phyloP scores from a whole-genome alignment of 2,888 invertebrate genomes.

The Phoenoteleia sp. region DNA sequence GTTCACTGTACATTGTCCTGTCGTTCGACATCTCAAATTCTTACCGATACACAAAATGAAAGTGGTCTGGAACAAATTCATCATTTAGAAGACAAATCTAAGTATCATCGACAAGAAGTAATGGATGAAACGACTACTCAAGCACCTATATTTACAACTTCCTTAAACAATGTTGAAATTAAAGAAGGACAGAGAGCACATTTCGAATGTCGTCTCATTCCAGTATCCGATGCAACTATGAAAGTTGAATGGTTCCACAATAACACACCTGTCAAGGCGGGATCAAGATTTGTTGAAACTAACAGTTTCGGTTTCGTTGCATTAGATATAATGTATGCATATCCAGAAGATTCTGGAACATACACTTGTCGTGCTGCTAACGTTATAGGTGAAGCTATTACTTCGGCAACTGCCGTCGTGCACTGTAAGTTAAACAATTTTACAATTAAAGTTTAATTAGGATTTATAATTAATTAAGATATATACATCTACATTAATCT shows the following conservation, averaged over 20 bases:
- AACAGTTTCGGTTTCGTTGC: constrained; percentile 99
- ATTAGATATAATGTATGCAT: constrained; percentile 97
- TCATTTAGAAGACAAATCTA: constrained; percentile 94
- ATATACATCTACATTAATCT: too few species aligned
- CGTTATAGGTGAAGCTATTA: constrained; percentile 98
- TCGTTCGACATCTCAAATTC: constrained; percentile 92
- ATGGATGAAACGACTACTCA: constrained; percentile 95
- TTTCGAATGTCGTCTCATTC: constrained; percentile 97
- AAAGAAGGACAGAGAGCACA: constrained; percentile 98
- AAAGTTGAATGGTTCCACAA: constrained; percentile 99
- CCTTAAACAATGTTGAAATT: constrained; percentile 96
- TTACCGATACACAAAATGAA: constrained; percentile 95
- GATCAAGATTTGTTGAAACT: constrained; percentile 98
- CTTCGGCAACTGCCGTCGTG: constrained; percentile 94
- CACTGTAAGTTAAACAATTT: constrained; percentile 91
- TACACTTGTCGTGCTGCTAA: constrained; percentile 98
- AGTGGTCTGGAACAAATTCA: constrained; percentile 96
- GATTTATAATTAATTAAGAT: constrained; percentile 23
- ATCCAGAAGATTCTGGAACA: constrained; percentile 98
- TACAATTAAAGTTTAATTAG: too few species aligned
- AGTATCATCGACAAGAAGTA: constrained; percentile 92
- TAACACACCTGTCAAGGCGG: constrained; percentile 95
- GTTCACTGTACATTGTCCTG: constrained; percentile 92
- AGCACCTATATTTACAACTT: constrained; percentile 97
- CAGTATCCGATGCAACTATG: constrained; percentile 97